These are phyloP conservation scores for Eidolon dupreanum DNA, from an alignment of 2,797 vertebrate genomes.

Conservation along the genomic window DNA sequence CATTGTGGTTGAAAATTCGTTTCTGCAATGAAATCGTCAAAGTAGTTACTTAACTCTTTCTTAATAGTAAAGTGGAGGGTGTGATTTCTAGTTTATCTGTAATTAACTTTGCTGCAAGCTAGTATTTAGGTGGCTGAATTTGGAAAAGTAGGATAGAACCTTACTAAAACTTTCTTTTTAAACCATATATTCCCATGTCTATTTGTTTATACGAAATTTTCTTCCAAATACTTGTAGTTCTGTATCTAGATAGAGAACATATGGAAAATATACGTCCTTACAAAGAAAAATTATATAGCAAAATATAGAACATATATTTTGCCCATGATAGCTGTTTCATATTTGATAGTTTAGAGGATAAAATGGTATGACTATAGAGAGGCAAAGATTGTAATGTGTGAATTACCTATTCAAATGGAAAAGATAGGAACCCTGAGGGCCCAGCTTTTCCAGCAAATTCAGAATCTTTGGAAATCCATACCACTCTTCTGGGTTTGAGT, in stretches of 20 bases:
- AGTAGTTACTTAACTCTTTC: constrained; percentile 24
- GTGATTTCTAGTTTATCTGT: constrained; percentile 31
- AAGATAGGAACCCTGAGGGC: not conserved
- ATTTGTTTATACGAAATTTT: not conserved
- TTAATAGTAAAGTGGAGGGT: constrained; percentile 1
- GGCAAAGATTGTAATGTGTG: not conserved
- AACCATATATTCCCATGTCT: not conserved
- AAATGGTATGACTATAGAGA: not conserved
- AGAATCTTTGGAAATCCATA: not conserved
- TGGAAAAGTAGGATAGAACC: not conserved
- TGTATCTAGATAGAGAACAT: not conserved
- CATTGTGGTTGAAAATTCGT: constrained; percentile 53
- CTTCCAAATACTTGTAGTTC: not conserved
- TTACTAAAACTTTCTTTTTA: constrained; percentile 27
- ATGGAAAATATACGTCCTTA: not conserved
- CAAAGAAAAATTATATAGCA: not conserved
- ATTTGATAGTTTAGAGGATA: not conserved
- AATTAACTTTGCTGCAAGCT: constrained; percentile 42
- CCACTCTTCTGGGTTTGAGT: not conserved
- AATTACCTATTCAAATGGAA: not conserved
- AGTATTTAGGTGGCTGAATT: not conserved
- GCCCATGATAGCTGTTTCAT: not conserved
- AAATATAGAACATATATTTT: not conserved
- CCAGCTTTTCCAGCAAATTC: not conserved
- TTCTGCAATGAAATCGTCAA: constrained; percentile 52